Evolutionary conservation across 1,140 invertebrate species (phyloP).

Genomic region (Thaumetopoea pityocampa): DNA sequence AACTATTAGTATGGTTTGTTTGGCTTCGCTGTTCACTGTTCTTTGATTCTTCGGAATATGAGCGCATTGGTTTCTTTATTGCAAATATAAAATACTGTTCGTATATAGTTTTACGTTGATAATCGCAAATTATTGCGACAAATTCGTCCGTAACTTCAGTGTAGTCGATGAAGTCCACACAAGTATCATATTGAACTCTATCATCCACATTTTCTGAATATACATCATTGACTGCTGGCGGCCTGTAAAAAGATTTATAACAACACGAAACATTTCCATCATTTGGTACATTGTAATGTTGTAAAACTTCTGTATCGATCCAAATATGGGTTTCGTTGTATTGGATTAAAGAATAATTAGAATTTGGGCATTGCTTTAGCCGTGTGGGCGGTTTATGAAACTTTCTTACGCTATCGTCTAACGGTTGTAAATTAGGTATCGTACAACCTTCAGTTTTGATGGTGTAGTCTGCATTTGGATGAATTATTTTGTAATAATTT

Average conservation of each 20-base stretch:
- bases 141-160: slow-evolving; percentile 78
- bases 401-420: slow-evolving; percentile 76
- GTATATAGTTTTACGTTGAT: slow-evolving; percentile 74
- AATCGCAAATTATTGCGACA: slow-evolving; percentile 78
- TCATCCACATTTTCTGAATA: slow-evolving; percentile 55
- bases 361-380: slow-evolving; percentile 47
- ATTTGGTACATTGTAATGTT: slow-evolving; percentile 76
- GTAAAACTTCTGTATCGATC: slow-evolving; percentile 54
- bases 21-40: slow-evolving; percentile 20
- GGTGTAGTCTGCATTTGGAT: slow-evolving; percentile 57
- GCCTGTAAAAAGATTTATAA: slow-evolving; percentile 79
- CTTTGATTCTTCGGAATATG: slow-evolving; percentile 22
- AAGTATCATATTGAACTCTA: slow-evolving; percentile 60
- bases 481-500: slow-evolving; percentile 22
- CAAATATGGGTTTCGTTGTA: slow-evolving; percentile 81
- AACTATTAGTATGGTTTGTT: slow-evolving; percentile 27
- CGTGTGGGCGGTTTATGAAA: slow-evolving; percentile 59
- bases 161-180: slow-evolving; percentile 57
- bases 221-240: slow-evolving; percentile 56
- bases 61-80: slow-evolving; percentile 54
- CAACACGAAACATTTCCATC: slow-evolving; percentile 75
- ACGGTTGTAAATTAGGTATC: slow-evolving; percentile 86
- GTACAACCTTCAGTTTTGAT: slow-evolving; percentile 87
- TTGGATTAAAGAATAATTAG: slow-evolving; percentile 75
- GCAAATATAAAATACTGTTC: slow-evolving; percentile 83